Base-by-base conservation (phyloP, 2,888 invertebrate genomes). In the Ophraella communa region DNA sequence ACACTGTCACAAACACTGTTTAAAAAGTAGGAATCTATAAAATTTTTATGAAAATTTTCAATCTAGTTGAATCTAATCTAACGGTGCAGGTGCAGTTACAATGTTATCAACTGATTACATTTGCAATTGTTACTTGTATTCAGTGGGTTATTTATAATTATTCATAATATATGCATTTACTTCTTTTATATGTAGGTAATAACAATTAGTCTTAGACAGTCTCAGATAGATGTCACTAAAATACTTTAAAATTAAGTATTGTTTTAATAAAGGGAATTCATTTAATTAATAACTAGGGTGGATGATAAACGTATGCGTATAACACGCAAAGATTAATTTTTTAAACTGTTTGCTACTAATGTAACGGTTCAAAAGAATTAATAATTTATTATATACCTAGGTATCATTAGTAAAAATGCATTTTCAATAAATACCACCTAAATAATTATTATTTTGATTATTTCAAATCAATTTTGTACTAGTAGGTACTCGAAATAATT, bases 401-500 rank as follows among this genome's bases (percentile, higher is more conserved):
- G n/a, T n/a, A n/a, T n/a, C n/a, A n/a, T n/a, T n/a, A n/a, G n/a
- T n/a, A n/a, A n/a, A n/a, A n/a, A n/a, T n/a, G n/a, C n/a, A n/a
- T n/a, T n/a, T n/a, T n/a, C n/a, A n/a, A n/a, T n/a, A n/a, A n/a
- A n/a, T n/a, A n/a, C n/a, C n/a, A n/a, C n/a, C 4, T 3, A 60
- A 30, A 30, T 30, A 30, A 30, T 30, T 30, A 10, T 8, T 8
- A 10, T 30, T 30, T 8, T n/a, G 1, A 47, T 24, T 17, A 44
- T 24, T n/a, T n/a, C n/a, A n/a, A 23, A 45, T 53, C 20, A 17
- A 52, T 39, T 64, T 53, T 53, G 59, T 59, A 53, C 61, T 65
- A 66, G 44, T 62, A 57, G 62, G 64, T 58, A 55, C 30, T 27
- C 35, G 18, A 49, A 60, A 39, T 49, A 52, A 24, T 27, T 54